These are phyloP conservation scores for Drosophila anomelani DNA, from an alignment of 2,888 invertebrate species.

Conservation along the genomic window DNA sequence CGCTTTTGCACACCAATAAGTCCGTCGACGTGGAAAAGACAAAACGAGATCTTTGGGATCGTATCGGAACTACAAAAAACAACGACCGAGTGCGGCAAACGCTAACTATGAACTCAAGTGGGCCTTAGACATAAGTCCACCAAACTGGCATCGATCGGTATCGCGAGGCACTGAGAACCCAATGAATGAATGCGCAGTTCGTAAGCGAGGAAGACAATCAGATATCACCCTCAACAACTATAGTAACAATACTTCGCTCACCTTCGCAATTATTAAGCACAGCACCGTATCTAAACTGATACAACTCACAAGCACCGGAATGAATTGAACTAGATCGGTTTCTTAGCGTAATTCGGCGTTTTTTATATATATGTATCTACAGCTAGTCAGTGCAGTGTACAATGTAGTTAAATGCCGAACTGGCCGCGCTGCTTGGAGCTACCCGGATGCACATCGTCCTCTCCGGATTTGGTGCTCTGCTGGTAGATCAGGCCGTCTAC, in stretches of 20 bases:
- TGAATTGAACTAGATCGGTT: conserved; percentile 24
- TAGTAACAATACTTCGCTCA: conserved; percentile 27
- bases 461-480: conserved; percentile 54
- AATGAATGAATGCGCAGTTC: conserved; percentile 48
- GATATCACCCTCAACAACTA: conserved; percentile 21
- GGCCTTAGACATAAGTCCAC: conserved; percentile 44
- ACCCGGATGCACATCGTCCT: conserved; percentile 4
- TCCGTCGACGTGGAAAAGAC: conserved; percentile 8
- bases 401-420: conserved; percentile 35
- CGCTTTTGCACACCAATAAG: conserved; percentile 34
- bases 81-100: conserved; percentile 52
- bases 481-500: conserved; percentile 79
- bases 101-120: conserved; percentile 61
- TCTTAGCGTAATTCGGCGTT: conserved; percentile 8
- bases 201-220: conserved; percentile 39
- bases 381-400: conserved; percentile 1
- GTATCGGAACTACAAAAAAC: conserved; percentile 21
- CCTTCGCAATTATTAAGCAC: conserved; percentile 20
- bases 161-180: conserved; percentile 24
- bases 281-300: conserved; percentile 28
- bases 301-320: conserved; percentile 29
- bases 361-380: conserved; percentile 13
- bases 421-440: conserved; percentile 35
- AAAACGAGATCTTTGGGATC: conserved; percentile 26
- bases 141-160: conserved; percentile 39